Percentiles rank a stretch among this genome's conserved stretches.
These are phyloP conservation scores for Temnothorax curvispinosus DNA, from an alignment of 1,140 invertebrate species.

Conservation along the genomic window DNA sequence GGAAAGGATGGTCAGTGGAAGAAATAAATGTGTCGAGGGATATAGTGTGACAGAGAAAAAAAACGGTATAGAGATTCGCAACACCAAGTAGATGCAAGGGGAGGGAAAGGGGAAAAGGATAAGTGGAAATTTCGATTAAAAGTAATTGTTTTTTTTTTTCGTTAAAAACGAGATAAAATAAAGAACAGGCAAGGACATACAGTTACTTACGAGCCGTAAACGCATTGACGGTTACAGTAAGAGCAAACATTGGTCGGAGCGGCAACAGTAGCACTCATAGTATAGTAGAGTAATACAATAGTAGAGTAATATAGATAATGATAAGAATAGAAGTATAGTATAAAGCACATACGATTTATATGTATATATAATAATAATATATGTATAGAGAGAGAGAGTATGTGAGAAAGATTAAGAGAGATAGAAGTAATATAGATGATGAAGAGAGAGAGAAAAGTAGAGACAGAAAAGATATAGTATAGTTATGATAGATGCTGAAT, in stretches of 20 bases:
- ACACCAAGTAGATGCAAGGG: not conserved
- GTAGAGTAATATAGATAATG: constrained; percentile 69
- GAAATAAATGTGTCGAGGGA: constrained; percentile 27
- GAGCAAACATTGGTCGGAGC: constrained; percentile 58
- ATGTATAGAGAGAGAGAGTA: constrained; percentile 63
- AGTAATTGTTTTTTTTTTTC: not conserved
- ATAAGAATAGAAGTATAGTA: constrained; percentile 70
- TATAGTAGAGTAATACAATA: constrained; percentile 69
- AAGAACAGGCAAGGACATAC: constrained; percentile 50
- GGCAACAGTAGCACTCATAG: constrained; percentile 64
- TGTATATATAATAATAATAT: constrained; percentile 52
- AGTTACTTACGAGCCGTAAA: constrained; percentile 50
- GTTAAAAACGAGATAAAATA: constrained; percentile 42
- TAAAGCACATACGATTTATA: constrained; percentile 69
- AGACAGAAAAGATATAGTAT: constrained; percentile 38
- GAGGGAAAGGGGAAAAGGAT: not conserved
- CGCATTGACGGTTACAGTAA: constrained; percentile 44
- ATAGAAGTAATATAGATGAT: constrained; percentile 43
- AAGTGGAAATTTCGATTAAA: constrained; percentile 33
- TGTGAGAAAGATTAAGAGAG: constrained; percentile 59
- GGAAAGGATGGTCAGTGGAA: not conserved
- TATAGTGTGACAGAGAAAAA: constrained; percentile 25
- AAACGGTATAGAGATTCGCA: constrained; percentile 8
- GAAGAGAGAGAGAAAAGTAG: constrained; percentile 30
- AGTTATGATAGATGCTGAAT: constrained; percentile 36